phyloP scores from a whole-genome alignment of 2,888 invertebrate species.

The Tanypteryx hageni region DNA sequence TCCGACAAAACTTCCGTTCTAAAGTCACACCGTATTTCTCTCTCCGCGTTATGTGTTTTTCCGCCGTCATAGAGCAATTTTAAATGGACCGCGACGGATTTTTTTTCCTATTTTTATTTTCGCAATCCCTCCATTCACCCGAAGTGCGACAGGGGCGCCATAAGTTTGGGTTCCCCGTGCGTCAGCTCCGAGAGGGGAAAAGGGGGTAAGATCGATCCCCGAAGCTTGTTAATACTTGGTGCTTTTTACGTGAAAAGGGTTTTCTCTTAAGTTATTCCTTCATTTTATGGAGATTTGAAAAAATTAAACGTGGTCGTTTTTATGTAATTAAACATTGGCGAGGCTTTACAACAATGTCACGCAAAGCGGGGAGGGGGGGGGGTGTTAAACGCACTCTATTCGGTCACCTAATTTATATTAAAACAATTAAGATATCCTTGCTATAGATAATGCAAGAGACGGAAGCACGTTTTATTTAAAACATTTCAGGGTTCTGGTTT shows the following conservation, averaged over 20 bases:
- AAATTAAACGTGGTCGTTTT: neutral
- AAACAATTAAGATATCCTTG: too few species aligned
- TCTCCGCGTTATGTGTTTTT: constrained; percentile 13
- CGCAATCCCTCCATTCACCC: neutral
- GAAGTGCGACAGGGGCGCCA: neutral
- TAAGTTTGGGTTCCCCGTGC: neutral
- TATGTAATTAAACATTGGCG: neutral
- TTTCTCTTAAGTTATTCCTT: neutral
- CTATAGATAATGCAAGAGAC: too few species aligned
- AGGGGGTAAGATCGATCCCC: neutral
- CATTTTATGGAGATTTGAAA: neutral
- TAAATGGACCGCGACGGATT: constrained; percentile 2
- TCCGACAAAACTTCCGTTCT: constrained; percentile 29
- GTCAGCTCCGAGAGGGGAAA: neutral
- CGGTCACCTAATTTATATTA: too few species aligned
- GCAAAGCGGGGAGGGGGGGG: neutral
- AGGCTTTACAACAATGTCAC: neutral
- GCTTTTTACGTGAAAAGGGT: neutral
- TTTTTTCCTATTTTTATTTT: neutral
- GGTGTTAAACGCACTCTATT: neutral
- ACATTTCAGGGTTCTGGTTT: too few species aligned
- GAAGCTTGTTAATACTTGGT: neutral
- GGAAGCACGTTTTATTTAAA: too few species aligned
- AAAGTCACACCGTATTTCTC: constrained; percentile 20
- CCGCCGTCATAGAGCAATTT: constrained; percentile 18